Percentiles rank a stretch among this genome's conserved stretches.
These are phyloP conservation scores for Pegea sp. DNA, from an alignment of 23 tunicate genomes.

Conservation along the genomic window DNA sequence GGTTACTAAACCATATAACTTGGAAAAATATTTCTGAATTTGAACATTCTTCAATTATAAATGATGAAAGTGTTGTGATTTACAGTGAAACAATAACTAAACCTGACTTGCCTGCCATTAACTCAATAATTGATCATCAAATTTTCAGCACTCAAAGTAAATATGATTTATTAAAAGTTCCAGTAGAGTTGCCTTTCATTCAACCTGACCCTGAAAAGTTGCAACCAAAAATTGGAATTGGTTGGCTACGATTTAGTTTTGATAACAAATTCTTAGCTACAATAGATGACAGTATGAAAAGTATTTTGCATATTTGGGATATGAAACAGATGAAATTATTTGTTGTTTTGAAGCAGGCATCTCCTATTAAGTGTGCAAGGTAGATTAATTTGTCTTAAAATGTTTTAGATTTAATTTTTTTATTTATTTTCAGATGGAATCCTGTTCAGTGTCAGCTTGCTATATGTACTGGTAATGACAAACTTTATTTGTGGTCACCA, in stretches of 20 bases:
- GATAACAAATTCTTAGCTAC: conserved; percentile 81
- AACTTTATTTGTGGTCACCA: conserved; percentile 84
- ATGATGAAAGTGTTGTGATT: conserved; percentile 22
- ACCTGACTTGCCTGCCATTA: conserved; percentile 6
- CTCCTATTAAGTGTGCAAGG: conserved; percentile 50
- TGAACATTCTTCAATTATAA: conserved; percentile 17
- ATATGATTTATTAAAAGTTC: conserved; percentile 34
- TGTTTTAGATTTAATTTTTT: too few relatives aligned
- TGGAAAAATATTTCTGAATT: conserved; percentile 82
- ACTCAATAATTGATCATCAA: conserved; percentile 3
- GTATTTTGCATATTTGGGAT: conserved; percentile 61
- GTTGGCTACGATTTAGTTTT: conserved; percentile 74
- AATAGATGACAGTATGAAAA: conserved; percentile 83
- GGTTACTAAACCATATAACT: conserved; percentile 68
- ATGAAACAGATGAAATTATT: conserved; percentile 41
- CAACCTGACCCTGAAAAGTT: conserved; percentile 68
- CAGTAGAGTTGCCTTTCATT: conserved; percentile 26
- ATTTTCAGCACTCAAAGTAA: conserved; percentile 83
- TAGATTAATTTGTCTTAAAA: background rate
- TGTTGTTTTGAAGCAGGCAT: conserved; percentile 49
- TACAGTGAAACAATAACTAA: conserved; percentile 35
- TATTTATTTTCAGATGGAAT: conserved; percentile 33
- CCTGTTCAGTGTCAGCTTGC: conserved; percentile 48
- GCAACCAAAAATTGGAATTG: conserved; percentile 77
- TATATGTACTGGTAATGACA: conserved; percentile 58